Percentiles rank a stretch among this genome's conserved stretches.
phyloP scores from a whole-genome alignment of 2,888 invertebrate species.

The Plusia festucae region DNA sequence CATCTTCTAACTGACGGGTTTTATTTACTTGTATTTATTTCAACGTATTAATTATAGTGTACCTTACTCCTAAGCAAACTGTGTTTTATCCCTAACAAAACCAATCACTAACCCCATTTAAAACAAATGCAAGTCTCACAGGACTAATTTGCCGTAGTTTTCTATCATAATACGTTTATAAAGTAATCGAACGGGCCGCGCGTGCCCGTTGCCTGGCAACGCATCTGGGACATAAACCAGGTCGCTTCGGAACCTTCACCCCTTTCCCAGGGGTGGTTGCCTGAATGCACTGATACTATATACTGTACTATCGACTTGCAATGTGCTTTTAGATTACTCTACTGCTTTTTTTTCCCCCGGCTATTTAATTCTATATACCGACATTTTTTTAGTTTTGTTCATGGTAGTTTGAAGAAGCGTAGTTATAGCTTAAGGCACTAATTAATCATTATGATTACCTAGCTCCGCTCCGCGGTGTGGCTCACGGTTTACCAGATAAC shows the following conservation, averaged over 20 bases:
- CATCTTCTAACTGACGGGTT: no score
- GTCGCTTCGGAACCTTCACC: slow-evolving; percentile 64
- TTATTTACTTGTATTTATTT: not conserved
- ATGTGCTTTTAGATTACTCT: not conserved
- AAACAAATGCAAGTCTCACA: slow-evolving; percentile 32
- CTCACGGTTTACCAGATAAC: no score
- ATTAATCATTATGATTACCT: no score
- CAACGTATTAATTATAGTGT: not conserved
- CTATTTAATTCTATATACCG: not conserved
- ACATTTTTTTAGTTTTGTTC: no score
- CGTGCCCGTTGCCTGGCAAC: slow-evolving; percentile 70
- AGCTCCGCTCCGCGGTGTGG: no score
- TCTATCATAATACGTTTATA: slow-evolving; percentile 57
- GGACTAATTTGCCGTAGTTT: slow-evolving; percentile 56
- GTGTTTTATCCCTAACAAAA: slow-evolving; percentile 7
- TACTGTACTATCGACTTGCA: slow-evolving; percentile 29
- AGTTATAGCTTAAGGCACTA: no score
- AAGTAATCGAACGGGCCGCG: slow-evolving; percentile 61
- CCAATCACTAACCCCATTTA: slow-evolving; percentile 20
- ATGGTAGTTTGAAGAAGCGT: no score
- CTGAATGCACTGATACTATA: slow-evolving; percentile 53
- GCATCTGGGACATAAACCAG: slow-evolving; percentile 77
- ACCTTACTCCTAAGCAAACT: not conserved
- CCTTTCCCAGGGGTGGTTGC: slow-evolving; percentile 39
- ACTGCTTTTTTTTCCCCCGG: not conserved